Evolutionary conservation across 2,797 vertebrate species (phyloP), one percentile per base, ranked within the genome.

Genomic region (Manis crassicaudata): DNA sequence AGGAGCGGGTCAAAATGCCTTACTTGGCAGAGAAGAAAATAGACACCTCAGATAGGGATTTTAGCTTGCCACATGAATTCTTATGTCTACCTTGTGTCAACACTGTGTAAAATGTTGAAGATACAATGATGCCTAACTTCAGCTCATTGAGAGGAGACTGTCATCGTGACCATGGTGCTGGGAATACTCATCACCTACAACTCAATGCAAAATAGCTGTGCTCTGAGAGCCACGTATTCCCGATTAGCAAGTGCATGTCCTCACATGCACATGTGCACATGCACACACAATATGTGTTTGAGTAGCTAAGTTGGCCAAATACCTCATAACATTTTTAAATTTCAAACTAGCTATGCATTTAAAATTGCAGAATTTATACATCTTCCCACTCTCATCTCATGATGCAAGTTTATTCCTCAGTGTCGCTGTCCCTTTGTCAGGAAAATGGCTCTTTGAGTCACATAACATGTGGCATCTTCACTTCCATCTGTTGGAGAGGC

Each of bases 371-470:
- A 62, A 14, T 27, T 58, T 37, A 43, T 21, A 23, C 37, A 54
- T 60, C 37, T 16, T 23, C 75, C 87, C 63, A 10, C 25, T 35
- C 20, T 73, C 32, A 2, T 37, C 80, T 80, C 63, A 5, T n/a
- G 56, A 4, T 4, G 1, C 12, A 23, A 13, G 27, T 65, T 63
- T 32, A 54, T 29, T 83, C 16, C 20, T 32, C 6, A 1, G 18
- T 9, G 35, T 25, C 7, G 0, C 1, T 0, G 2, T 11, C 77
- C 8, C 17, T 32, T 72, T 4, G 1, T 65, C 37, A 32, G 46
- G 20, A 76, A 7, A 62, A 7, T 9, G 16, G 29, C 7, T 27
- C 16, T 62, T 58, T 9, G 40, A 46, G 43, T 63, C 60, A 18
- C 2, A 21, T 11, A 35, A 12, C 43, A 0, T 0, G 27, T 2